phyloP scores from a whole-genome alignment of 2,113 vertebrate genomes.

The Pterophyllum scalare region DNA sequence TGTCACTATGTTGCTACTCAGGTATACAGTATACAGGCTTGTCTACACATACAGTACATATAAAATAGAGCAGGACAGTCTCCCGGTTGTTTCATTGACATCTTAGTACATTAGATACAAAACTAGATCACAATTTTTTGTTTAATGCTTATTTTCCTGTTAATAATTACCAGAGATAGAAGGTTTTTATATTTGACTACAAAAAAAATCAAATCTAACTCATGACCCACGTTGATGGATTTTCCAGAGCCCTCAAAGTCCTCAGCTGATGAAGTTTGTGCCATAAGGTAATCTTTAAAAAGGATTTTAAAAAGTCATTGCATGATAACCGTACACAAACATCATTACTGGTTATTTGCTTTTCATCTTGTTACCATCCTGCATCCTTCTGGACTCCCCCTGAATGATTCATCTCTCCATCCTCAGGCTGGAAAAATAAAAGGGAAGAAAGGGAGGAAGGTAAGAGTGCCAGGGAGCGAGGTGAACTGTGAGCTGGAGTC shows the following conservation, averaged over 20 bases:
- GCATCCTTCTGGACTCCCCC: neutral
- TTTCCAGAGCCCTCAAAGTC: neutral
- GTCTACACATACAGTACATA: neutral
- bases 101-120: neutral
- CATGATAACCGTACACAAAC: neutral
- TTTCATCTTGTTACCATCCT: neutral
- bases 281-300: neutral
- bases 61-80: neutral
- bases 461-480: neutral
- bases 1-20: neutral
- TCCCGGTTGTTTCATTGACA: neutral
- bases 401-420: constrained; percentile 20
- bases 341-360: constrained; percentile 11
- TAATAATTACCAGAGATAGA: neutral
- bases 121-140: neutral
- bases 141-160: neutral
- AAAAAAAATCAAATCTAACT: neutral
- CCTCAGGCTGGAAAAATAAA: neutral
- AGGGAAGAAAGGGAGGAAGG: constrained; percentile 11
- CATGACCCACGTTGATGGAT: neutral
- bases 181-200: neutral
- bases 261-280: neutral
- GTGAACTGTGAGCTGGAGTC: constrained; percentile 25
- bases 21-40: neutral
- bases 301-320: constrained; percentile 8